Base-by-base conservation (phyloP, 2,888 invertebrate genomes). In the Spatulosminthurus flaviceps region DNA sequence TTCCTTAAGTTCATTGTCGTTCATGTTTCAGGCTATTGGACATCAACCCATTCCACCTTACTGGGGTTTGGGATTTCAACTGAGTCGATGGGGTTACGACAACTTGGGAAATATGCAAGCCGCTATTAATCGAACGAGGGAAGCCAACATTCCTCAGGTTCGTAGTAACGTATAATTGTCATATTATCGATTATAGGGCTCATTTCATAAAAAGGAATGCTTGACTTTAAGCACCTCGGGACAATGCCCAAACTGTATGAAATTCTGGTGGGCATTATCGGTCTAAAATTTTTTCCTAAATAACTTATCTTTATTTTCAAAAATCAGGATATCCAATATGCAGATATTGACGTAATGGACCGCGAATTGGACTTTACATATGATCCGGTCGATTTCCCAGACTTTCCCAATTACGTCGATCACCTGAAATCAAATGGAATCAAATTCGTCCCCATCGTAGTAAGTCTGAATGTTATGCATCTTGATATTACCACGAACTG, bases 31-130 rank as follows among this genome's bases (percentile, higher is more conserved):
- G 84, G 82, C 83, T 11, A 90, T 95, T 9, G 95, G 95, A 0
- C 89, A 90, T 79, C 94, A 95, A 0, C 91, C 91, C 86, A 90
- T 96, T 90, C 95, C 95, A 0, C 95, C 96, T 0, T 94, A 93
- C 87, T 96, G 96, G 95, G 89, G 92, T 0, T 90, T 96, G 0
- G 96, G 96, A 0, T 96, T 95, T 87, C 96, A 96, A 88, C 88
- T 96, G 60, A 94, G 94, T 90, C 91, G 79, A 7, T 92, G 88
- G 87, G 92, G 92, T 21, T 93, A 94, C 86, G 90, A 90, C 77
- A 90, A 90, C 29, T 87, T 93, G 80, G 91, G 92, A 79, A 89
- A 89, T 9, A 93, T 93, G 0, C 90, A 88, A 83, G 88, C 89
- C 80, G 91, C 93, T 0, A 92, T 92, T 91, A 89, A 91, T 83